These are phyloP conservation scores for Aproaerema taeniolella DNA, from an alignment of 2,888 invertebrate species.

Conservation along the genomic window DNA sequence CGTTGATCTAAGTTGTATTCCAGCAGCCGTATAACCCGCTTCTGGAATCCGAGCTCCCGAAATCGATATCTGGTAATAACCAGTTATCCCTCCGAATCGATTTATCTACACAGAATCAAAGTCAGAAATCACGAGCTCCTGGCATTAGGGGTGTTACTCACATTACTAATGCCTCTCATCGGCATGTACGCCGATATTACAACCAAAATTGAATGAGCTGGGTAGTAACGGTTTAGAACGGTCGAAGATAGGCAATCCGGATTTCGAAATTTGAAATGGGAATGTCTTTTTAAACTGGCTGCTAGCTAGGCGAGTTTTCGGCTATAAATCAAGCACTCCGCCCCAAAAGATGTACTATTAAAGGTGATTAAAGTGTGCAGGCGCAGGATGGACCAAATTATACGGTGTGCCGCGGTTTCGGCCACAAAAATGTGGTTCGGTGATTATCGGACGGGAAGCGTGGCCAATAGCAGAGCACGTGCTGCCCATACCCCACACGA, in stretches of 20 bases:
- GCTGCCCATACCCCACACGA: constrained; percentile 19
- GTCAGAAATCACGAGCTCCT: constrained; percentile 16
- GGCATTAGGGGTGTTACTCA: constrained; percentile 20
- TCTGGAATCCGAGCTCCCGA: constrained; percentile 11
- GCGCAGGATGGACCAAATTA: constrained; percentile 68
- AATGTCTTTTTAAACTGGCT: constrained; percentile 7
- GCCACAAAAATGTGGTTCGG: constrained; percentile 49
- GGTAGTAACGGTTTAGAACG: not conserved
- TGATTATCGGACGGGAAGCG: constrained; percentile 41
- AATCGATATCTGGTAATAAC: constrained; percentile 13
- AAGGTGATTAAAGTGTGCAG: constrained; percentile 56
- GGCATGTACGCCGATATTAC: constrained; percentile 17
- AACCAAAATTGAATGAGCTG: constrained; percentile 11
- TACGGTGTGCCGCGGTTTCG: constrained; percentile 43
- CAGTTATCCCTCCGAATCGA: constrained; percentile 11
- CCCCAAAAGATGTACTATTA: constrained; percentile 48
- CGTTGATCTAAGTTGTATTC: constrained; percentile 7
- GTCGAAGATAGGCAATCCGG: no score
- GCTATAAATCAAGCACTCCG: constrained; percentile 53
- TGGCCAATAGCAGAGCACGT: constrained; percentile 29
- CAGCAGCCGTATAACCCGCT: constrained; percentile 9
- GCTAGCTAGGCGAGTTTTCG: constrained; percentile 15
- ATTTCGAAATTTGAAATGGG: not conserved
- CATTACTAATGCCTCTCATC: constrained; percentile 18
- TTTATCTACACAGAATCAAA: constrained; percentile 22